phyloP scores from a whole-genome alignment of 2,797 vertebrate genomes.

The Micropoecilia bifurca region DNA sequence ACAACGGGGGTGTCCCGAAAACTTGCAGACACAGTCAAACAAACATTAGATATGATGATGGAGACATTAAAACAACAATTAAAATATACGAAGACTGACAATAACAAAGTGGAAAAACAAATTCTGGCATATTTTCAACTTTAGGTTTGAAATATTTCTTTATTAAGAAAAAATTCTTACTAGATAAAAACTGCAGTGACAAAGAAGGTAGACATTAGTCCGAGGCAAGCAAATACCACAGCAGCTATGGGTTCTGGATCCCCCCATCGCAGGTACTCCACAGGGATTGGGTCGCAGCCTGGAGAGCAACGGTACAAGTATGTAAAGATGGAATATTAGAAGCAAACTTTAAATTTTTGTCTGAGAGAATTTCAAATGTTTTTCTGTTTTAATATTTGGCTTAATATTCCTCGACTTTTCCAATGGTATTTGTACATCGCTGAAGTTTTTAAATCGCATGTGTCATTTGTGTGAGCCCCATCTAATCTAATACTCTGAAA shows the following conservation, averaged over 20 bases:
- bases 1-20: conserved; percentile 95
- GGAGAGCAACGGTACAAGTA: neutral
- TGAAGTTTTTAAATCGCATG: neutral
- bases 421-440: neutral
- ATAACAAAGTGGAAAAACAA: neutral
- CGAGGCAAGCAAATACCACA: conserved; percentile 94
- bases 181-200: conserved; percentile 94
- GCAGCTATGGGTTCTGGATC: conserved; percentile 98
- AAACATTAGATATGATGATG: neutral
- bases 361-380: neutral
- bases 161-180: conserved; percentile 65
- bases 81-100: neutral
- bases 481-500: neutral
- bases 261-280: conserved; percentile 95
- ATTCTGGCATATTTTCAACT: neutral
- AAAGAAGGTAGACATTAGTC: conserved; percentile 94
- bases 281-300: conserved; percentile 95
- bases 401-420: neutral
- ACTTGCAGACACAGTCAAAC: conserved; percentile 43
- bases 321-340: conserved; percentile 6
- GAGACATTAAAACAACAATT: conserved; percentile 9
- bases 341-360: neutral
- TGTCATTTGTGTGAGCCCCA: neutral
- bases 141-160: neutral
- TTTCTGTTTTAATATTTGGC: neutral